A percentile compares a stretch with the other conserved stretches of the same genome.
phyloP scores from a whole-genome alignment of 2,888 invertebrate genomes.

The Dendrolimus houi region DNA sequence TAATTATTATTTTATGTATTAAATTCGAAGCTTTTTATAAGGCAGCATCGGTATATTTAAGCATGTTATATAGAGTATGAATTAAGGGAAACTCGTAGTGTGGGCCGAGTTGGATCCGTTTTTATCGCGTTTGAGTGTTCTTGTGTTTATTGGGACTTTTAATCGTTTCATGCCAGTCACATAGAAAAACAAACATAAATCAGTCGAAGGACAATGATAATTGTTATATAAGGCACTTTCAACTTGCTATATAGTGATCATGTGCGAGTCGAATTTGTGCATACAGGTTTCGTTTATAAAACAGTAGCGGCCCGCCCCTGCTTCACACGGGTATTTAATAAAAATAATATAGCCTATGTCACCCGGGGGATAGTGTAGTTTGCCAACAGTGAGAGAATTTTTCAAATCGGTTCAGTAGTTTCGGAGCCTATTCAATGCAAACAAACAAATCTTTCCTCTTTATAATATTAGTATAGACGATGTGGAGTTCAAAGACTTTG shows the following conservation, averaged over 20 bases:
- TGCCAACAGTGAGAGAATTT: no score
- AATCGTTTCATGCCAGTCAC: not conserved
- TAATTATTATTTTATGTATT: slow-evolving; percentile 51
- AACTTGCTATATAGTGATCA: slow-evolving; percentile 32
- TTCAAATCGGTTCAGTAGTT: no score
- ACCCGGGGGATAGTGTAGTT: no score
- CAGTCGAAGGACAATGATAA: slow-evolving; percentile 9
- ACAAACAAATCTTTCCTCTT: no score
- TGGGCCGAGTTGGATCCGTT: slow-evolving; percentile 17
- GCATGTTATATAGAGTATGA: slow-evolving; percentile 51
- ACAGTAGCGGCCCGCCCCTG: no score
- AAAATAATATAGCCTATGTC: no score
- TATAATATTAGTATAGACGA: no score
- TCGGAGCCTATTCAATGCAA: no score
- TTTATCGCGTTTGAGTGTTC: not conserved
- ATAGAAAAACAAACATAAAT: not conserved
- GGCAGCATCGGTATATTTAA: slow-evolving; percentile 54
- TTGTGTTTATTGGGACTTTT: not conserved
- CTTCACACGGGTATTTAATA: no score
- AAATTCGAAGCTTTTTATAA: slow-evolving; percentile 55
- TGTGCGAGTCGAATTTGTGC: no score
- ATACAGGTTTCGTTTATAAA: no score
- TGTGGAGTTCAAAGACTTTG: no score
- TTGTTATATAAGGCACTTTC: slow-evolving; percentile 43
- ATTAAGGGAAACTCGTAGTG: slow-evolving; percentile 52